phyloP scores from a whole-genome alignment of 1,140 invertebrate species.

The Drosophila santomea region DNA sequence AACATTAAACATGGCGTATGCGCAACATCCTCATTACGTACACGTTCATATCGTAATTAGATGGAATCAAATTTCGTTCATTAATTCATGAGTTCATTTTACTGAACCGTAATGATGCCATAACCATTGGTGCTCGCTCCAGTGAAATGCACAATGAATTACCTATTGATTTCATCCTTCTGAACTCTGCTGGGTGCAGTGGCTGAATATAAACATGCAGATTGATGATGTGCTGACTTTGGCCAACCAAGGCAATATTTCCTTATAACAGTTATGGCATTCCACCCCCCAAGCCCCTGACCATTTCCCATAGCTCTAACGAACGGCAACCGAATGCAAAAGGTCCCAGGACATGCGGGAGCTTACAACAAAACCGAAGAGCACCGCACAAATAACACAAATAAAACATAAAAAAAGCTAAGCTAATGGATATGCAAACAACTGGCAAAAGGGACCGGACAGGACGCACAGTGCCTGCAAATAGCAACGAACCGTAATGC shows the following conservation, averaged over 20 bases:
- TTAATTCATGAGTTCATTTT: slow-evolving; percentile 20
- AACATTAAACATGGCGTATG: slow-evolving; percentile 6
- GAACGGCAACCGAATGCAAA: slow-evolving; percentile 36
- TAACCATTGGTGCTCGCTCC: background rate
- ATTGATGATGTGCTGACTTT: slow-evolving; percentile 24
- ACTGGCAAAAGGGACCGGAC: slow-evolving; percentile 56
- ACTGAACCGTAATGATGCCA: slow-evolving; percentile 15
- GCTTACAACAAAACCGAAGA: slow-evolving; percentile 39
- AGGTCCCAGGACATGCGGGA: slow-evolving; percentile 12
- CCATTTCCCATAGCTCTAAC: slow-evolving; percentile 26
- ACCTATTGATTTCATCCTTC: slow-evolving; percentile 17
- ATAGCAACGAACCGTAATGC: slow-evolving; percentile 60
- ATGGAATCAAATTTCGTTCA: slow-evolving; percentile 22
- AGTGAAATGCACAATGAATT: slow-evolving; percentile 7
- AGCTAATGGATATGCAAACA: slow-evolving; percentile 69
- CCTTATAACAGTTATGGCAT: slow-evolving; percentile 26
- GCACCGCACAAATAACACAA: slow-evolving; percentile 14
- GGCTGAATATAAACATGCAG: slow-evolving; percentile 25
- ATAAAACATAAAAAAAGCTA: slow-evolving; percentile 32
- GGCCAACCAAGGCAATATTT: slow-evolving; percentile 23
- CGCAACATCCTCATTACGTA: background rate
- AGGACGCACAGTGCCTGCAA: slow-evolving; percentile 56
- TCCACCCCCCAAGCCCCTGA: background rate
- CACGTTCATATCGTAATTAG: slow-evolving; percentile 16
- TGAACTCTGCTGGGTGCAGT: background rate